phyloP scores from a whole-genome alignment of 2,888 invertebrate genomes.

The Elmis aenea region DNA sequence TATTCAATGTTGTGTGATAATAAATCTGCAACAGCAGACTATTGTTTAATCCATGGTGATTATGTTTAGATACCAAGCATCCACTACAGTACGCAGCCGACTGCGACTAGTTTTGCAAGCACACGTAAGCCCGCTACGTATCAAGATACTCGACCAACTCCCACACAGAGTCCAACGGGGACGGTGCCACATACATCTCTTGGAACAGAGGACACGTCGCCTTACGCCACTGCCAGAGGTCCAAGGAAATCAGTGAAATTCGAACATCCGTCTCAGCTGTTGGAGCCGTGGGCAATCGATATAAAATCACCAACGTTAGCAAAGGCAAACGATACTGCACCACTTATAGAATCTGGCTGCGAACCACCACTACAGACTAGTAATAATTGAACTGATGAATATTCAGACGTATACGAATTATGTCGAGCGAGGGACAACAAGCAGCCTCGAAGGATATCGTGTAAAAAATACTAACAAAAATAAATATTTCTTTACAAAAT shows the following conservation, averaged over 20 bases:
- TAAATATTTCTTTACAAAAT: no score
- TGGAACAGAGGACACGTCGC: conserved; percentile 43
- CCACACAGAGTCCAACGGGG: conserved; percentile 52
- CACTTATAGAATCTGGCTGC: conserved; percentile 17
- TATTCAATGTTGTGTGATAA: no score
- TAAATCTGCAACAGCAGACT: background rate
- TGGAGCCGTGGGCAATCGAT: conserved; percentile 42
- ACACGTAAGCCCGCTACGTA: conserved; percentile 41
- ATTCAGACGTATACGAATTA: no score
- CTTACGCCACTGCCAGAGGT: conserved; percentile 47
- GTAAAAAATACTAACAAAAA: no score
- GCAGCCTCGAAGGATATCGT: no score
- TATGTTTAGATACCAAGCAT: conserved; percentile 49
- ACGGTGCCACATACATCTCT: conserved; percentile 41
- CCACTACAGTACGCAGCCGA: conserved; percentile 52
- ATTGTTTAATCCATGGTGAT: background rate
- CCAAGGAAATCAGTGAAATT: conserved; percentile 68
- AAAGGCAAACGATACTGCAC: conserved; percentile 17
- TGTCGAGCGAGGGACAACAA: no score
- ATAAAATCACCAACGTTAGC: conserved; percentile 25
- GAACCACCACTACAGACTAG: no score
- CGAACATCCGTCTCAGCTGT: conserved; percentile 45
- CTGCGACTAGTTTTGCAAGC: conserved; percentile 53
- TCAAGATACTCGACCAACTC: conserved; percentile 51
- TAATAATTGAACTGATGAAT: no score